Percentiles rank a stretch among this genome's conserved stretches.
Evolutionary conservation across 2,113 vertebrate genomes (phyloP).

Genomic region (Cottus gobio): DNA sequence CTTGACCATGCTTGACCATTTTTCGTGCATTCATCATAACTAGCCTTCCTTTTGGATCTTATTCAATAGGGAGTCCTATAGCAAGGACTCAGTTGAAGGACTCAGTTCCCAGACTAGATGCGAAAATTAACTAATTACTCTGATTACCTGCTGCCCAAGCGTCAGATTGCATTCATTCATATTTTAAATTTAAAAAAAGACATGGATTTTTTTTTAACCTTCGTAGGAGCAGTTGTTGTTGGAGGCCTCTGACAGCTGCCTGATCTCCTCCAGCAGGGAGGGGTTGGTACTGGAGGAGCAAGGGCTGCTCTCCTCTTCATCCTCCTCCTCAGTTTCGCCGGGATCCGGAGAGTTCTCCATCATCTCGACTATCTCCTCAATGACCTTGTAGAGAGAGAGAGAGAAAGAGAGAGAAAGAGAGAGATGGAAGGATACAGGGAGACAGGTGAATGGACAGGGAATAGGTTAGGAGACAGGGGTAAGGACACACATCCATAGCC

Average conservation of each 20-base stretch:
- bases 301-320: conserved; percentile 86
- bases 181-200: background rate
- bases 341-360: conserved; percentile 96
- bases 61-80: background rate
- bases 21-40: background rate
- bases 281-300: conserved; percentile 85
- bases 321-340: conserved; percentile 90
- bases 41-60: background rate
- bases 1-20: background rate
- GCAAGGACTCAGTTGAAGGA: conserved; percentile 10
- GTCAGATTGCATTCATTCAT: background rate
- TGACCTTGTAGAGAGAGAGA: conserved; percentile 84
- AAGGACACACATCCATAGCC: conserved; percentile 10
- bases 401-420: background rate
- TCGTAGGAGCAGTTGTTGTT: conserved; percentile 93
- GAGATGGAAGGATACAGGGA: background rate
- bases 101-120: background rate
- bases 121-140: background rate
- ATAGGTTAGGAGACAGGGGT: background rate
- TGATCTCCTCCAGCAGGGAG: conserved; percentile 90
- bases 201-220: conserved; percentile 80
- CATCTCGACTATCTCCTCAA: conserved; percentile 96
- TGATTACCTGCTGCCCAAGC: background rate
- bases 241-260: conserved; percentile 87
- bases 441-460: background rate